These are phyloP conservation scores for Cephalopachus bancanus DNA, from an alignment of 2,797 vertebrate genomes.

Conservation along the genomic window DNA sequence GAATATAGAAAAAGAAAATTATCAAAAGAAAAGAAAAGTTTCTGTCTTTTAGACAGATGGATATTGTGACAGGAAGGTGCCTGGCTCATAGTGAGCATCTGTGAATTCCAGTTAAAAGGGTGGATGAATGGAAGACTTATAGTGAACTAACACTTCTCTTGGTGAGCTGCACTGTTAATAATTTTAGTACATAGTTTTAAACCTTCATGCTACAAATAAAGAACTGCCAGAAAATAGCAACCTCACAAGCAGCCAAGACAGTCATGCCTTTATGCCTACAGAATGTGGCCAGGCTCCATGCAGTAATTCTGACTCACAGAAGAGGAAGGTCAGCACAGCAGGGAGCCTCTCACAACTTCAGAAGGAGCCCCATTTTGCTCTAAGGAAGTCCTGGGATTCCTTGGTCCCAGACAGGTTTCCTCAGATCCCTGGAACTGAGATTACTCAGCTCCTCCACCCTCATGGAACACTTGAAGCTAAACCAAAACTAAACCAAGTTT, in stretches of 20 bases:
- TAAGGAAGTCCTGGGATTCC: not conserved
- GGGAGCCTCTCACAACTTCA: not conserved
- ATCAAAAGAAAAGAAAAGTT: not conserved
- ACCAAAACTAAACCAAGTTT: not conserved
- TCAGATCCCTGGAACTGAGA: not conserved
- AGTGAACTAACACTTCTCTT: not conserved
- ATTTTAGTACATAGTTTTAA: not conserved
- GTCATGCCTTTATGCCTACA: too few relatives aligned
- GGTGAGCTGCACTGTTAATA: not conserved
- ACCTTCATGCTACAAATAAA: not conserved
- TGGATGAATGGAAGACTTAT: not conserved
- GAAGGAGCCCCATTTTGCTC: not conserved
- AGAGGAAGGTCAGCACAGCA: not conserved
- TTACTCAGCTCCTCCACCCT: not conserved
- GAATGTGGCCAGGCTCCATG: not conserved
- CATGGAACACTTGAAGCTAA: not conserved
- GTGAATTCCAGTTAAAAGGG: not conserved
- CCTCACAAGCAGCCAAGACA: too few relatives aligned
- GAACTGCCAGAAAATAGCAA: not conserved
- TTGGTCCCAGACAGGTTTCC: not conserved
- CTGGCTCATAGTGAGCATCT: rapidly evolving
- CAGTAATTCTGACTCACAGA: not conserved
- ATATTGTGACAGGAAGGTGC: not conserved
- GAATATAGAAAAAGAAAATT: not conserved
- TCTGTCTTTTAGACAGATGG: too few relatives aligned